Evolutionary conservation across 2,113 vertebrate genomes (phyloP), one percentile per base, ranked within the genome.

Genomic region (Peromyscus polionotus): DNA sequence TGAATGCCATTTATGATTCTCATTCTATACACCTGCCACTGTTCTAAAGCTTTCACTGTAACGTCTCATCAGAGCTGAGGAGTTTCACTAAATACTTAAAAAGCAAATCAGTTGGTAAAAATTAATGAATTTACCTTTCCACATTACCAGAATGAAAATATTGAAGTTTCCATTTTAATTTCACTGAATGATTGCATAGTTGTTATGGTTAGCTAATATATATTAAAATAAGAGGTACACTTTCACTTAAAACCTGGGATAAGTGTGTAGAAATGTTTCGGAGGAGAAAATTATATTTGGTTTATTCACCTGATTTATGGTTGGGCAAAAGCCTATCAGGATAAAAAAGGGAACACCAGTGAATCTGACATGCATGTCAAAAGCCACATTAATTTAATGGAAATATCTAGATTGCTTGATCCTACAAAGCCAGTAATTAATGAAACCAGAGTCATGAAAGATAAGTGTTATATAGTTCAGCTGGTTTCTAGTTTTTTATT

Each of bases 1-100:
- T 7, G 31, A 39, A 45, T 67, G 8, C 4, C 1, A 28, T 63
- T 88, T 81, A 5, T 45, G 54, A 10, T 61, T 20, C 0, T 24
- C 17, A 19, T 75, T 6, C 5, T 3, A 3, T 48, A 42, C 22
- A 67, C 24, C 9, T 36, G 2, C 1, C 2, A 42, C 0, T 65
- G 1, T 16, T 57, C 4, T 54, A 36, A 73, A 51, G 7, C 5
- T 45, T 31, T 86, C 17, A 12, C 28, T 61, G 48, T 20, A 68
- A 28, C n/a, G 19, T 33, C 26, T 91, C 24, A 7, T 22, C 7
- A 57, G 17, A 31, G 3, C 45, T 57, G 10, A 57, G 22, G 1
- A n/a, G 65, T n/a, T n/a, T 65, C 51, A 63, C 8, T 61, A 45
- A 76, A 63, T 39, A 4, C 22, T 67, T 79, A 39, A 89, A n/a